Conservation (phyloP, 2,113 vertebrate genomes). For the Narcine bancroftii region DNA sequence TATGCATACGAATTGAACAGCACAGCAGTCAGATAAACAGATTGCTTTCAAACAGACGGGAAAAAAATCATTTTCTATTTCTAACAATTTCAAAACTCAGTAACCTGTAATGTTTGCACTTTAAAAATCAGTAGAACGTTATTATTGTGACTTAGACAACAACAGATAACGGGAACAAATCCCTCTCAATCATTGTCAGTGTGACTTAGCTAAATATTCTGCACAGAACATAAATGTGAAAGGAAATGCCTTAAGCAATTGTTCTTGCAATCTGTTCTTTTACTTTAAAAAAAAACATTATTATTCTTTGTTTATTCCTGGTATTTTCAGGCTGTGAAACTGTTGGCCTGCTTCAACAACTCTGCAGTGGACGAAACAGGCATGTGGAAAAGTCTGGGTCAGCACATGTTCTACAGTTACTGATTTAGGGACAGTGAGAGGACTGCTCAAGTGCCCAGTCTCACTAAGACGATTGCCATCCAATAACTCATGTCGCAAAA, state of each 20-base stretch:
- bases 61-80: neutral
- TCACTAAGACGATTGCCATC: neutral
- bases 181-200: constrained; percentile 28
- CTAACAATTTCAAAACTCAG: neutral
- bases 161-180: constrained; percentile 20
- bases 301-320: neutral
- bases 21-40: neutral
- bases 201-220: neutral
- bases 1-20: neutral
- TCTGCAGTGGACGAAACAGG: neutral
- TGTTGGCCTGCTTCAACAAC: neutral
- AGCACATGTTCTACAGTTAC: neutral
- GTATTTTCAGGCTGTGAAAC: neutral
- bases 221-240: neutral
- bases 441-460: neutral
- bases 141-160: constrained; percentile 15
- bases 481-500: neutral
- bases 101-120: neutral
- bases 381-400: neutral
- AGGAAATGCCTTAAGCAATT: neutral
- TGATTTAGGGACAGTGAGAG: neutral
- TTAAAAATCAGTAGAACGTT: neutral
- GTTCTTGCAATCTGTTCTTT: neutral
- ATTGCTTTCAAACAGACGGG: neutral
- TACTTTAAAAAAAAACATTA: neutral